phyloP scores from a whole-genome alignment of 2,113 vertebrate genomes.

The Sander vitreus region DNA sequence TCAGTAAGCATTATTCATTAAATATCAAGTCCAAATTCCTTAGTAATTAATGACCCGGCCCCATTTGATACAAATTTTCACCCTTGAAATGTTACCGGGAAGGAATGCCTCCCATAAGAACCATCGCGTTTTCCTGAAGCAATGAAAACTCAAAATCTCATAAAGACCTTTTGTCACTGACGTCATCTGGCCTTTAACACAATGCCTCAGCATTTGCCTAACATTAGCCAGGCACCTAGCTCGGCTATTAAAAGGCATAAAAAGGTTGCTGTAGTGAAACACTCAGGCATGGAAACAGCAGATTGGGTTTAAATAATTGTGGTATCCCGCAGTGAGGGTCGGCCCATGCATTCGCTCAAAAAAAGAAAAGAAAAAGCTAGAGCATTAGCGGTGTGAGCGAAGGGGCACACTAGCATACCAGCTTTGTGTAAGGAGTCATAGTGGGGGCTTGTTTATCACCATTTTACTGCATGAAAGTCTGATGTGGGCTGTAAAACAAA shows the following conservation, averaged over 20 bases:
- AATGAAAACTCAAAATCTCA: neutral
- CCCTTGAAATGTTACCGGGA: neutral
- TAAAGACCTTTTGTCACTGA: slow-evolving; percentile 5
- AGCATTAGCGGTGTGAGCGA: slow-evolving; percentile 15
- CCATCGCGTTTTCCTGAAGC: neutral
- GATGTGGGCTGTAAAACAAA: neutral
- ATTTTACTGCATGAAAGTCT: slow-evolving; percentile 10
- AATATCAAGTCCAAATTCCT: slow-evolving; percentile 13
- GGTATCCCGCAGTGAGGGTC: neutral
- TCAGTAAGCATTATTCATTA: slow-evolving; percentile 2
- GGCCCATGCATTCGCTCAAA: slow-evolving; percentile 4
- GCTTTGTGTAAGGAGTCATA: neutral
- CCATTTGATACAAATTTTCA: neutral
- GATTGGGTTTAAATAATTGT: neutral
- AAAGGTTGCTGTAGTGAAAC: neutral
- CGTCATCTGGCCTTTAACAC: slow-evolving; percentile 18
- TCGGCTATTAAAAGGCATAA: slow-evolving; percentile 22
- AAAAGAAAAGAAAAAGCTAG: neutral
- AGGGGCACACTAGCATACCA: neutral
- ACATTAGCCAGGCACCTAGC: slow-evolving; percentile 25
- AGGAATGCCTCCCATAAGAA: neutral
- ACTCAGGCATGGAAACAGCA: slow-evolving; percentile 14
- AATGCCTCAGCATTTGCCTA: slow-evolving; percentile 1
- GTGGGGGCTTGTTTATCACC: neutral
- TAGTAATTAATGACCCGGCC: neutral